A percentile compares a stretch with the other conserved stretches of the same genome.
Conservation (phyloP, 2,797 vertebrate species). For the Liasis olivaceus region DNA sequence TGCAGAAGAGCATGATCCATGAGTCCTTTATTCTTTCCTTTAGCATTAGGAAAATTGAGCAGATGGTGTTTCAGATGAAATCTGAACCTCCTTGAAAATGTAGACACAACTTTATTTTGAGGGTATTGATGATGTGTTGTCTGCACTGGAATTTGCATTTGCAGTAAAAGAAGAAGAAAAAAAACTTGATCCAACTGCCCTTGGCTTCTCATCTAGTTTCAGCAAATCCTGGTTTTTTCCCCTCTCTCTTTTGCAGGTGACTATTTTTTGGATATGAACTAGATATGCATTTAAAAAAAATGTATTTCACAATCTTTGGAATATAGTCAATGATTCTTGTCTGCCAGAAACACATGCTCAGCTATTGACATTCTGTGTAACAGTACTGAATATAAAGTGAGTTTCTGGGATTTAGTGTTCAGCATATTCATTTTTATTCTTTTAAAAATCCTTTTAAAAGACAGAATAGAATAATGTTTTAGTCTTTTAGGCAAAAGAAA, state of each 20-base stretch:
- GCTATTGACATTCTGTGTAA: conserved; percentile 18
- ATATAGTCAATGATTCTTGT: not conserved
- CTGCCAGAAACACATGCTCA: conserved; percentile 5
- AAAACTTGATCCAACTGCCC: not conserved
- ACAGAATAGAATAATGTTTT: not conserved
- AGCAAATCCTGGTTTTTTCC: not conserved
- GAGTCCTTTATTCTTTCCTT: too few relatives aligned
- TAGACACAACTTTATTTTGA: not conserved
- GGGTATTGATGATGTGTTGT: too few relatives aligned
- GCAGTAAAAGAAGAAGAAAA: not conserved
- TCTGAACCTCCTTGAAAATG: not conserved
- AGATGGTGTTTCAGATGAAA: too few relatives aligned
- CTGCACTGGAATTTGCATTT: not conserved
- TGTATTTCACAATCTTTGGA: not conserved
- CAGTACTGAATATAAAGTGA: conserved; percentile 5
- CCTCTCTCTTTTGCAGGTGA: not conserved
- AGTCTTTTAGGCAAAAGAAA: not conserved
- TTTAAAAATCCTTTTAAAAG: conserved; percentile 20
- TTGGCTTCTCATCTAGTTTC: not conserved
- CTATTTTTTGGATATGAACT: not conserved
- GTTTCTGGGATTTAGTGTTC: conserved; percentile 11
- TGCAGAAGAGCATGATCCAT: too few relatives aligned
- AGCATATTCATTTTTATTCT: not conserved
- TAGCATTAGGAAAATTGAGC: not conserved
- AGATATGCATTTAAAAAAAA: not conserved